phyloP scores from a whole-genome alignment of 2,888 invertebrate genomes.

The Acanthococcus lagerstroemiae region DNA sequence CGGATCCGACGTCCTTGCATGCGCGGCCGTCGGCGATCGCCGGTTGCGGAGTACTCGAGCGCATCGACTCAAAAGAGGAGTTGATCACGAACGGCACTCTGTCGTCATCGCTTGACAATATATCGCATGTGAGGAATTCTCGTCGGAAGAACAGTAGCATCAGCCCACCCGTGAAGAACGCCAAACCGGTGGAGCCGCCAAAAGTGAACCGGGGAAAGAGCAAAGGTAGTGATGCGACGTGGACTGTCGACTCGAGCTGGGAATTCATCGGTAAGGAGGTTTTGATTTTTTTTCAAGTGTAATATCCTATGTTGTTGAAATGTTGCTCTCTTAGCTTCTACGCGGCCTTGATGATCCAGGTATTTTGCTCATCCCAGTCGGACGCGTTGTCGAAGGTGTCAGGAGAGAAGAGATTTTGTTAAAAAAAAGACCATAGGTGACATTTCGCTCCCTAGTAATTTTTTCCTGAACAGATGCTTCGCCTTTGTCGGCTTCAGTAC shows the following conservation, averaged over 20 bases:
- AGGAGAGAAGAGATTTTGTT: too few relatives aligned
- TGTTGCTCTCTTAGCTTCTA: too few relatives aligned
- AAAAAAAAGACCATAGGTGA: too few relatives aligned
- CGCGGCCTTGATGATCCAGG: too few relatives aligned
- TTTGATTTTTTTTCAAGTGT: too few relatives aligned
- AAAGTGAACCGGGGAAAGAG: conserved; percentile 44
- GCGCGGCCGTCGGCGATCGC: conserved; percentile 40
- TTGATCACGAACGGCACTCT: conserved; percentile 38
- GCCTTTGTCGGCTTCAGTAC: too few relatives aligned
- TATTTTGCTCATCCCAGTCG: too few relatives aligned
- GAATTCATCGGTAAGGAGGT: conserved; percentile 68
- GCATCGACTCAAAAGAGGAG: conserved; percentile 42
- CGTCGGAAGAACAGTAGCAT: conserved; percentile 35
- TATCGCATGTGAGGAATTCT: conserved; percentile 43
- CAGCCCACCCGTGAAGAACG: conserved; percentile 46
- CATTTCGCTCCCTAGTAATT: too few relatives aligned
- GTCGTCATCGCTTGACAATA: conserved; percentile 61
- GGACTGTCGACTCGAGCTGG: conserved; percentile 85
- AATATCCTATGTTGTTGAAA: too few relatives aligned
- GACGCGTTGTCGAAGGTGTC: too few relatives aligned
- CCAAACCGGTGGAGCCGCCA: conserved; percentile 63
- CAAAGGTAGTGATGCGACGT: conserved; percentile 48
- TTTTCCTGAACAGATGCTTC: too few relatives aligned
- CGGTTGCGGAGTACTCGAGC: conserved; percentile 41
- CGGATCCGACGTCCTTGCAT: conserved; percentile 44